A percentile compares a stretch with the other conserved stretches of the same genome.
phyloP scores from a whole-genome alignment of 2,113 vertebrate genomes.

The Sprattus sprattus region DNA sequence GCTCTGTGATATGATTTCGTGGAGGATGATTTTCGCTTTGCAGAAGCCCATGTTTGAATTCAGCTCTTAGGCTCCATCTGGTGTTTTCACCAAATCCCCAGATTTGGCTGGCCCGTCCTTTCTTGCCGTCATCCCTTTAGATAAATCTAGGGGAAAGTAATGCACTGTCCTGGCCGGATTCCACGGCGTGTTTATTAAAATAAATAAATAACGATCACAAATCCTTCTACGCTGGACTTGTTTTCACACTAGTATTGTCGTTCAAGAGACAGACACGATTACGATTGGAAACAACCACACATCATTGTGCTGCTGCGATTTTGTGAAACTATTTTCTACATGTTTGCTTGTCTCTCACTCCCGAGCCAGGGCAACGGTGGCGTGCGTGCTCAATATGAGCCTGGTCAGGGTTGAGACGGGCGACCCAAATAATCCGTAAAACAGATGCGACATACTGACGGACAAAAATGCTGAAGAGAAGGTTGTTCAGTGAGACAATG shows the following conservation, averaged over 20 bases:
- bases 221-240: not conserved
- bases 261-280: not conserved
- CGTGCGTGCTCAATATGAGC: not conserved
- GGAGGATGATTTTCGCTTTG: not conserved
- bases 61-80: slow-evolving; percentile 56
- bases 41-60: slow-evolving; percentile 27
- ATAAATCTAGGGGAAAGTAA: slow-evolving; percentile 35
- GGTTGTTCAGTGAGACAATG: not conserved
- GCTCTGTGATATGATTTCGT: slow-evolving; percentile 6
- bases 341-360: not conserved
- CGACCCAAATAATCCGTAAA: not conserved
- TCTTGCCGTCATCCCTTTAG: slow-evolving; percentile 52
- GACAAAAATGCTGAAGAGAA: not conserved
- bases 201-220: not conserved
- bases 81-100: slow-evolving; percentile 56
- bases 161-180: slow-evolving; percentile 53
- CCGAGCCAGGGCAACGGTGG: not conserved
- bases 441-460: slow-evolving; percentile 12
- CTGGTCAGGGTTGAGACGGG: not conserved
- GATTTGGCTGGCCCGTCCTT: slow-evolving; percentile 61
- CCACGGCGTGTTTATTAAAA: slow-evolving; percentile 59
- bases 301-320: not conserved
- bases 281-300: not conserved
- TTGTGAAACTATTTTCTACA: not conserved
- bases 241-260: slow-evolving; percentile 1